Conservation (phyloP, 2,113 vertebrate species). For the Pterophyllum scalare region DNA sequence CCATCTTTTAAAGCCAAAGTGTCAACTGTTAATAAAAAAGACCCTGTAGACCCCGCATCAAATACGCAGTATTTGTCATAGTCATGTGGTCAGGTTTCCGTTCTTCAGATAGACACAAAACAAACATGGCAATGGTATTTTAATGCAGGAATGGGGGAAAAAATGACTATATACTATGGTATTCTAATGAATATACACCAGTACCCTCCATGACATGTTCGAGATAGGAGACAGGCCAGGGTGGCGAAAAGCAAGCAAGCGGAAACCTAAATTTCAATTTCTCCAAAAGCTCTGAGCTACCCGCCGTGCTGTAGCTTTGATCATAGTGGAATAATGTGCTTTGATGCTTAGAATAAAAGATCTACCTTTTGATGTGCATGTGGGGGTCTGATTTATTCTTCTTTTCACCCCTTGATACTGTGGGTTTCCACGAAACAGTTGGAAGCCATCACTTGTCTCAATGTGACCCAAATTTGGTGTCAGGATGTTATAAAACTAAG, state of each 20-base stretch:
- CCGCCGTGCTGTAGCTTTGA: slow-evolving; percentile 62
- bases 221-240: slow-evolving; percentile 24
- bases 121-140: neutral
- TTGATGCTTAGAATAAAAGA: slow-evolving; percentile 76
- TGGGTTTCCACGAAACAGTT: slow-evolving; percentile 42
- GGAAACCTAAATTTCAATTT: slow-evolving; percentile 68
- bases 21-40: neutral
- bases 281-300: slow-evolving; percentile 61
- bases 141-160: neutral
- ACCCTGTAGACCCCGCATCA: too few species aligned
- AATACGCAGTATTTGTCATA: neutral
- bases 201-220: neutral
- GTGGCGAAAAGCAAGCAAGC: slow-evolving; percentile 41
- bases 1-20: neutral
- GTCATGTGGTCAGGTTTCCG: neutral
- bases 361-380: slow-evolving; percentile 70
- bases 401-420: slow-evolving; percentile 15
- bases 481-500: slow-evolving; percentile 48
- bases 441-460: slow-evolving; percentile 54
- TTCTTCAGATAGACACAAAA: neutral
- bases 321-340: slow-evolving; percentile 68
- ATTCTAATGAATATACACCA: slow-evolving; percentile 35
- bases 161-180: slow-evolving; percentile 1
- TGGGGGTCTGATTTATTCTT: slow-evolving; percentile 8
- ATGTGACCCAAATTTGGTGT: slow-evolving; percentile 57